phyloP scores from a whole-genome alignment of 1,140 invertebrate species.

The Yoshiicerus persimilis region DNA sequence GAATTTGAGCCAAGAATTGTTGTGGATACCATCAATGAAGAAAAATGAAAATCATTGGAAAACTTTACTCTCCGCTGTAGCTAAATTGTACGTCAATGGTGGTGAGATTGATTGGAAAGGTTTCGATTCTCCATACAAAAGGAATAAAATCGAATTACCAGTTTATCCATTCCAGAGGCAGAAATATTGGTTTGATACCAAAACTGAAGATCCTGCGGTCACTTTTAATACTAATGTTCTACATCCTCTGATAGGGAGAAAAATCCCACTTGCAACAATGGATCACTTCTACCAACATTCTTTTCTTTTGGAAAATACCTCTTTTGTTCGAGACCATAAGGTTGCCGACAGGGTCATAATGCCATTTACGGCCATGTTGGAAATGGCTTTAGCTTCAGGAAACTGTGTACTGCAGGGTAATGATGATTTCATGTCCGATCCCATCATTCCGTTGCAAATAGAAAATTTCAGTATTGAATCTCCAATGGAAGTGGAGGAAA shows the following conservation, averaged over 20 bases:
- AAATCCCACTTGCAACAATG: neutral
- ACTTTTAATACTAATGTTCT: neutral
- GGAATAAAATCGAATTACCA: constrained; percentile 27
- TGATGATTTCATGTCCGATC: neutral
- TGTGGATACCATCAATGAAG: constrained; percentile 25
- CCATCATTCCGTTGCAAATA: neutral
- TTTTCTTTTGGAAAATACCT: neutral
- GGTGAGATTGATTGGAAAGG: constrained; percentile 30
- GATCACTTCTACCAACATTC: neutral
- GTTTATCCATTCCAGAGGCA: constrained; percentile 32
- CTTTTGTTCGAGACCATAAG: constrained; percentile 30
- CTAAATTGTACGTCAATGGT: constrained; percentile 30
- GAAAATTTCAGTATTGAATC: neutral
- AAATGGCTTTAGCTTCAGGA: constrained; percentile 14
- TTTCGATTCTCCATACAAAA: neutral
- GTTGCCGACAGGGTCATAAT: neutral
- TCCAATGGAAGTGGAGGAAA: neutral
- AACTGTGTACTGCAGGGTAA: neutral
- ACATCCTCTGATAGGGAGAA: constrained; percentile 34
- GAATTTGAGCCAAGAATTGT: neutral
- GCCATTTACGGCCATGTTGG: constrained; percentile 26
- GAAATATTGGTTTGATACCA: constrained; percentile 15
- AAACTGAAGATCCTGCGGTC: neutral
- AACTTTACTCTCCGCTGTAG: neutral
- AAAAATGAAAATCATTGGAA: constrained; percentile 26